phyloP scores from a whole-genome alignment of 2,888 invertebrate genomes.

The Aphidoletes aphidimyza region DNA sequence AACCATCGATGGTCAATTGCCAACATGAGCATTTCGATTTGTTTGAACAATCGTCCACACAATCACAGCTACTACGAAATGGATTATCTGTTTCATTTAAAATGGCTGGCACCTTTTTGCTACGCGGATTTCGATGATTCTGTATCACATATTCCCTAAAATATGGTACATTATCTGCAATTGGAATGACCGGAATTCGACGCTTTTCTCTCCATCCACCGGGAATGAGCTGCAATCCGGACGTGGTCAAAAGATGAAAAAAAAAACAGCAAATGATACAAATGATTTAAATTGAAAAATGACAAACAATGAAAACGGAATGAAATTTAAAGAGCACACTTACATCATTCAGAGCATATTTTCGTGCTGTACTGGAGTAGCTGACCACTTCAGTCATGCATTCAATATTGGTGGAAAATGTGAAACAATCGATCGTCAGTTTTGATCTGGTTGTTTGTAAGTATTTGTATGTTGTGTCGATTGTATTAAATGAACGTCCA shows the following conservation, averaged over 20 bases:
- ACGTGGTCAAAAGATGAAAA: background rate
- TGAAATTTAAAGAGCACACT: background rate
- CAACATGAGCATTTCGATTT: slow-evolving; percentile 20
- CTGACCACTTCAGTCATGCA: background rate
- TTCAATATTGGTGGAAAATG: background rate
- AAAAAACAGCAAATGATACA: too few species aligned
- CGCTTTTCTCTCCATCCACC: background rate
- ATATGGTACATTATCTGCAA: background rate
- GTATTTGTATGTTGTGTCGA: background rate
- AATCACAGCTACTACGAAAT: slow-evolving; percentile 30
- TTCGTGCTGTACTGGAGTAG: background rate
- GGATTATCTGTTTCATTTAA: background rate
- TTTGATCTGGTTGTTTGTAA: background rate
- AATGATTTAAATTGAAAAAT: background rate
- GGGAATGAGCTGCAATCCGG: background rate
- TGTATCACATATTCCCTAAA: background rate
- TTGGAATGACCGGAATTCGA: background rate
- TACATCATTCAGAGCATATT: background rate
- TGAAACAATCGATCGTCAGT: slow-evolving; percentile 23
- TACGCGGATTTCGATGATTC: background rate
- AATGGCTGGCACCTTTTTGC: slow-evolving; percentile 19
- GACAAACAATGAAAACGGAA: background rate
- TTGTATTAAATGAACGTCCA: background rate
- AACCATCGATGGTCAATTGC: background rate
- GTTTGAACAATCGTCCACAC: background rate